Base-by-base conservation (phyloP, 2,888 invertebrate species). In the Scrobipalpa costella region DNA sequence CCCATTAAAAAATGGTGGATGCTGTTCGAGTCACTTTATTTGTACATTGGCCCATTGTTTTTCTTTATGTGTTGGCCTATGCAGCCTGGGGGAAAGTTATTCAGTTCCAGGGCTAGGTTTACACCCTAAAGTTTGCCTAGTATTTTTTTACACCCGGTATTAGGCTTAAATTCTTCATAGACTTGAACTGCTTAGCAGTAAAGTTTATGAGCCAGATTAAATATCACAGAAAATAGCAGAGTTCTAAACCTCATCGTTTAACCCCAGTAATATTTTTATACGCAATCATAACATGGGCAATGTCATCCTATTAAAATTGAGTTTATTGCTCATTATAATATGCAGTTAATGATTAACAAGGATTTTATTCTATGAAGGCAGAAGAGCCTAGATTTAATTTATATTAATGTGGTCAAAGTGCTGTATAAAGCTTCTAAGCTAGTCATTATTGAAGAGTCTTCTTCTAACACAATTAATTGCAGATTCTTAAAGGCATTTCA, bases 231-330 rank as follows among this genome's bases (percentile, higher is more conserved):
- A 49, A 49, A 49, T 49, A 19, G 3, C n/a, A 44, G 3, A 38
- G 5, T 40, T 40, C 13, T 40, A 13, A 40, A 40, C 40, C 40
- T 40, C 13, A 13, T 15, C 44, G 15, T 52, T 52, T 21, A 21
- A 21, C 21, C 21, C 19, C 50, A 9, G 21, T 58, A 21, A 19
- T 38, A 58, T 58, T 59, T 59, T 59, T 40, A 59, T 27, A 59
- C 13, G 59, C 44, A 21, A 33, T 59, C 40, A 59, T 40, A 44
- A 27, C 33, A 36, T 44, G 15, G 38, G 19, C 15, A 11, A 59
- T 59, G 44, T 34, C 15, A 33, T 60, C 27, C 11, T 27, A 19
- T 60, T 44, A 27, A 59, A 60, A 47, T 49, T 19, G 40, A 66
- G 21, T 65, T 62, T 49, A 62, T 44, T 49, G 50, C 34, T 34